A percentile compares a stretch with the other conserved stretches of the same genome.
Conservation (phyloP, 2,113 vertebrate genomes). For the Axis porcinus region DNA sequence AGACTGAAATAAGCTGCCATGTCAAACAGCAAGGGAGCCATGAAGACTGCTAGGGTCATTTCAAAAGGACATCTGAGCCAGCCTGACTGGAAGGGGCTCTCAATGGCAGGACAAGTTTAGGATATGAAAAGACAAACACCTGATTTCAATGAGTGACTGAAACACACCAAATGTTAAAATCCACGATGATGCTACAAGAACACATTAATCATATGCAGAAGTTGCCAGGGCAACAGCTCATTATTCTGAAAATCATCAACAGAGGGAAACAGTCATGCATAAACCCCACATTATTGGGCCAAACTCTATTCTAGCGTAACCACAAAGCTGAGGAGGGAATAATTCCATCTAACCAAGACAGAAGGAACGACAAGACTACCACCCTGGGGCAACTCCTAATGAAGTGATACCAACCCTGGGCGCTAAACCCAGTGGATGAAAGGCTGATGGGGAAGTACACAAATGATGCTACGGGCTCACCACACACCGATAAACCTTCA, state of each 20-base stretch:
- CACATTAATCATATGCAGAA: background rate
- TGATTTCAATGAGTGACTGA: background rate
- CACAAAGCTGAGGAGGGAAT: background rate
- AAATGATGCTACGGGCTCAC: accelerated
- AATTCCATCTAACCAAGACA: background rate
- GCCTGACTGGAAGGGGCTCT: background rate
- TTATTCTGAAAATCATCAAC: background rate
- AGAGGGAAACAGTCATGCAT: background rate
- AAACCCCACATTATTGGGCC: background rate
- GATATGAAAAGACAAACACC: background rate
- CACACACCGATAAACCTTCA: background rate
- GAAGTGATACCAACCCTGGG: background rate
- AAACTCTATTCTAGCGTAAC: background rate
- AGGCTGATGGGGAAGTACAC: background rate
- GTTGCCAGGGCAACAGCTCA: background rate
- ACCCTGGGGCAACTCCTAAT: background rate
- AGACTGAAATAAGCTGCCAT: background rate
- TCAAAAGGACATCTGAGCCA: background rate
- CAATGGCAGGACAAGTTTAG: background rate
- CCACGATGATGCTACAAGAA: background rate
- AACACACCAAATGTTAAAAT: background rate
- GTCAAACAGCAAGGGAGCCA: background rate
- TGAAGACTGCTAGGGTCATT: accelerated
- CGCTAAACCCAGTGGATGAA: background rate
- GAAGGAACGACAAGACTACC: background rate